Evolutionary conservation across 1,140 invertebrate species (phyloP).

Genomic region (Caenorhabditis elegans): DNA sequence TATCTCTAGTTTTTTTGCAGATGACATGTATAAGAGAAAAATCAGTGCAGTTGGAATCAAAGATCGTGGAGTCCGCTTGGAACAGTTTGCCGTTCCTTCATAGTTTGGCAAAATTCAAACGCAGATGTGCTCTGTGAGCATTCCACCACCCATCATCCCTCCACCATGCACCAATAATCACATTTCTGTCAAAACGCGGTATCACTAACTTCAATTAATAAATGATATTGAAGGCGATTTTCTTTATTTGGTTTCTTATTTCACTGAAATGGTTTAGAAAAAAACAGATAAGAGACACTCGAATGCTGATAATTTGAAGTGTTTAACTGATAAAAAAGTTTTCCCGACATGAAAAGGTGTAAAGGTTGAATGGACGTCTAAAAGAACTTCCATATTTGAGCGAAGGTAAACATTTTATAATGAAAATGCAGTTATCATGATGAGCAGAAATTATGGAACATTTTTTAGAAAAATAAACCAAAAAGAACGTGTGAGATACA

Average conservation of each 20-base stretch:
- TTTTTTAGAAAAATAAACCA: background rate
- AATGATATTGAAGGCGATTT: background rate
- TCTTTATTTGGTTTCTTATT: background rate
- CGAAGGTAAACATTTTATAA: too few species aligned
- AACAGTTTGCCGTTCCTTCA: conserved; percentile 3
- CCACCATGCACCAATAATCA: conserved; percentile 19
- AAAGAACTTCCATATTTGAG: too few species aligned
- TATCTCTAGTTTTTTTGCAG: background rate
- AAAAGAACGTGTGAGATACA: too few species aligned
- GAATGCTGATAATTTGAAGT: background rate
- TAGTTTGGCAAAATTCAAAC: background rate
- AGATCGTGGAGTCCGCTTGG: background rate
- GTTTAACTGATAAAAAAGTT: background rate
- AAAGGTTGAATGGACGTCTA: too few species aligned
- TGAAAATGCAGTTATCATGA: too few species aligned
- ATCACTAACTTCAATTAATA: conserved; percentile 12
- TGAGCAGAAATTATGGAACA: background rate
- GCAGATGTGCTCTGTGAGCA: conserved; percentile 11
- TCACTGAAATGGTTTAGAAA: background rate
- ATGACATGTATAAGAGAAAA: conserved; percentile 17
- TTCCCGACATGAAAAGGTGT: background rate
- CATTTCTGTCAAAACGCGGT: conserved; percentile 21
- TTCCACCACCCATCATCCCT: background rate
- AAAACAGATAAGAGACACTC: background rate
- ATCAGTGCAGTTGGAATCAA: conserved; percentile 1